Evolutionary conservation across 1,140 invertebrate genomes (phyloP), one percentile per base, ranked within the genome.

Genomic region (Schlechtendalia chinensis): DNA sequence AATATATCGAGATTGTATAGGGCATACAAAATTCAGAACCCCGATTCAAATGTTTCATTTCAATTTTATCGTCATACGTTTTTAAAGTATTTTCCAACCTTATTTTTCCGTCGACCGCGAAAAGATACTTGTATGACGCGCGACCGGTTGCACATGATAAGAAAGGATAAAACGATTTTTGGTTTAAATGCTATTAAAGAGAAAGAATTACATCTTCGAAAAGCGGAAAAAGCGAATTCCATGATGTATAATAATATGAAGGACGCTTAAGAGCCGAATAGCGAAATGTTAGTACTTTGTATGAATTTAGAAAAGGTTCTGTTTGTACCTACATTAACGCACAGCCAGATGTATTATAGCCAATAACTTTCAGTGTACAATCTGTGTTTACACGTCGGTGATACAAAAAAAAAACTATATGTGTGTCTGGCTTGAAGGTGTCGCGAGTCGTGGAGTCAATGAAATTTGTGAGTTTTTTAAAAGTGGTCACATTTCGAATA

Each of bases 231-330:
- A n/a, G n/a, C n/a, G n/a, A n/a, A n/a, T n/a, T n/a, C 4, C 65
- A 5, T 17, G 47, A 69, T 69, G 39, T 39, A 47, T 17, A 32
- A 69, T 17, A 39, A 69, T 39, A 69, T 22, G 39, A 39, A 32
- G 29, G 29, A 39, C 5, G 29, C 39, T 69, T 39, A 69, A 22
- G 54, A 58, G 16, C 29, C 29, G 5, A 14, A 32, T 32, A 39
- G 63, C 27, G 8, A 19, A 17, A 67, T 11, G n/a, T 58, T 58
- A 58, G 54, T 58, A 8, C 54, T 58, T 58, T 58, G 1, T 22
- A 80, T 83, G 24, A 81, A 83, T 82, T 81, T 83, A 22, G 75
- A 82, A 82, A 69, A 83, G 75, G 83, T 84, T 12, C 61, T 83
- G 12, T 79, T 71, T 61, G 22, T 84, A 6, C 83, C 83, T 47